These are phyloP conservation scores for Protosalanx chinensis DNA, from an alignment of 2,797 vertebrate genomes.

Conservation along the genomic window DNA sequence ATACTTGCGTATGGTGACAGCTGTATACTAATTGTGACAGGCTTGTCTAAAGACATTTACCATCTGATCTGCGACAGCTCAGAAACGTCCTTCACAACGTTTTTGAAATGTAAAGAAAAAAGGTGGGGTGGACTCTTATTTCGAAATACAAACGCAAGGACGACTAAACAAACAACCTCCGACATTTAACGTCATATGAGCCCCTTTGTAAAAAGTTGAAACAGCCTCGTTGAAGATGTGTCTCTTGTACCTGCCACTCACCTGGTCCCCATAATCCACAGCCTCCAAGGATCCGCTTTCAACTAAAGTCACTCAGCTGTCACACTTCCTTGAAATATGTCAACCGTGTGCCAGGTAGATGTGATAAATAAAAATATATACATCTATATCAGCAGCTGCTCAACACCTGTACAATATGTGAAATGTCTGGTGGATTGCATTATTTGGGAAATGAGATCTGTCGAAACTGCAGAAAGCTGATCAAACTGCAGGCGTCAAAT, in stretches of 20 bases:
- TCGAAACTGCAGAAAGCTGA: background rate
- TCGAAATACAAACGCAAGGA: conserved; percentile 45
- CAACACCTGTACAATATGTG: background rate
- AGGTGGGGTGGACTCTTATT: conserved; percentile 32
- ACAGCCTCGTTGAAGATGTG: conserved; percentile 6
- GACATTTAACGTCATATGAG: conserved; percentile 1
- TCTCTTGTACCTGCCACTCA: conserved; percentile 2
- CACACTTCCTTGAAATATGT: conserved; percentile 6
- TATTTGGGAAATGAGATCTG: background rate
- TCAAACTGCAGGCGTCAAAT: background rate
- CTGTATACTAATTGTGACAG: too few species aligned
- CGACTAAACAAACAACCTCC: conserved; percentile 2
- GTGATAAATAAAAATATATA: background rate
- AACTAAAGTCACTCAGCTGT: conserved; percentile 14
- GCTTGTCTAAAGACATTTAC: too few species aligned
- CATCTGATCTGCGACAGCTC: too few species aligned
- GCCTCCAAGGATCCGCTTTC: background rate
- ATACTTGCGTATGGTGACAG: too few species aligned
- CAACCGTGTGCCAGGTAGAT: conserved; percentile 4
- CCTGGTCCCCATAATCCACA: background rate
- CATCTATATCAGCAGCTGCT: background rate
- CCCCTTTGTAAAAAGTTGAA: background rate
- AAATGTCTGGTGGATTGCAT: conserved; percentile 3
- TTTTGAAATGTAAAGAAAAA: background rate
- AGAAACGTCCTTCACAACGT: conserved; percentile 1